Base-by-base conservation (phyloP, 23 tunicate species). In the Trididemnum clinides region DNA sequence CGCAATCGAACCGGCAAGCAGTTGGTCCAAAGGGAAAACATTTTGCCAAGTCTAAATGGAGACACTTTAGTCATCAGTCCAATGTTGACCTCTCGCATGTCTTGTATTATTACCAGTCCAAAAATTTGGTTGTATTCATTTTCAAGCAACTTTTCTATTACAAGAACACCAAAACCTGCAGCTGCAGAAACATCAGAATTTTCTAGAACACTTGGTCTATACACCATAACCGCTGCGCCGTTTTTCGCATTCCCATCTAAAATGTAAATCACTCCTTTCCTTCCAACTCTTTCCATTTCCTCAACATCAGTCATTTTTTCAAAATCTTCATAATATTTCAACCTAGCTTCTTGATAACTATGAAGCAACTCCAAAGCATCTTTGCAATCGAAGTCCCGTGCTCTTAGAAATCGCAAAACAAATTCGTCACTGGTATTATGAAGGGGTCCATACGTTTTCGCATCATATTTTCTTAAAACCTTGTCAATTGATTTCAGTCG, bases 401-500 rank as follows among this genome's bases (percentile, higher is more conserved):
- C 85, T 64, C 95, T 32, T 2, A 90, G 80, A 34, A 90, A 90
- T 27, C 93, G 62, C 22, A 90, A 33, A 1, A 90, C 22, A 69
- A 90, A 90, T 1, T n/a, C 72, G 70, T 90, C 95, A 49, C 78
- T 84, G 22, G 25, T 30, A 0, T 78, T 26, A 0, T 66, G 64
- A 5, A 90, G 57, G 20, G 85, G 72, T 21, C 88, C 88, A 54
- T 85, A 74, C 33, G 70, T 69, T 29, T 85, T 33, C 19, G 39
- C 80, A 19, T 85, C 62, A 35, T 51, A 90, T 35, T 33, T 65
- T 3, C 51, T 75, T 66, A 33, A 72, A 57, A 90, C 57, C 28
- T 79, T 50, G 64, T 90, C 95, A 28, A 90, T 90, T 30, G 95
- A 89, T 85, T 78, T 79, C 29, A 84, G 54, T 19, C 89, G 57